Evolutionary conservation across 2,888 invertebrate genomes (phyloP).

Genomic region (Fragum fragum): DNA sequence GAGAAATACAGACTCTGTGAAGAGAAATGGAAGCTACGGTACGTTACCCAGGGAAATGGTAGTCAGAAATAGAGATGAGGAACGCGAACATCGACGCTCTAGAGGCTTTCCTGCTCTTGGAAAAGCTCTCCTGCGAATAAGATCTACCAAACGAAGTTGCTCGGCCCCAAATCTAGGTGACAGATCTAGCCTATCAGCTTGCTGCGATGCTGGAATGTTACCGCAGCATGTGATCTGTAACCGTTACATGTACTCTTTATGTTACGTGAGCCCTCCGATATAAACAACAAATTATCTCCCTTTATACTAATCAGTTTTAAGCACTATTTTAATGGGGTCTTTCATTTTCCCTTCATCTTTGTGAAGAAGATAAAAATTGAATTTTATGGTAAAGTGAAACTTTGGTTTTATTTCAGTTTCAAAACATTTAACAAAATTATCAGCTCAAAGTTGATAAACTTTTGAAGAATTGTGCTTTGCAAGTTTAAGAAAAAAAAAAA

Average conservation of each 20-base stretch:
- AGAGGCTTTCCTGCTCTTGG: constrained; percentile 89
- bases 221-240: constrained; percentile 55
- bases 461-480: too few relatives aligned
- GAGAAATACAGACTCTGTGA: constrained; percentile 56
- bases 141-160: constrained; percentile 91
- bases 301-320: background rate
- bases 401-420: too few relatives aligned
- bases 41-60: constrained; percentile 82
- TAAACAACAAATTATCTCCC: background rate
- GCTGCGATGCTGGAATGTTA: constrained; percentile 14
- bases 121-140: constrained; percentile 88
- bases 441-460: too few relatives aligned
- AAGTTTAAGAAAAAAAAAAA: too few relatives aligned
- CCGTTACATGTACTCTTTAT: constrained; percentile 26
- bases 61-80: constrained; percentile 68
- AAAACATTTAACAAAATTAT: too few relatives aligned
- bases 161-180: constrained; percentile 97
- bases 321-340: background rate
- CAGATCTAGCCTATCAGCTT: constrained; percentile 54
- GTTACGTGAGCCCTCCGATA: constrained; percentile 17
- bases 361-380: too few relatives aligned
- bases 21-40: constrained; percentile 78
- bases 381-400: too few relatives aligned
- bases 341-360: too few relatives aligned
- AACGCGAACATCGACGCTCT: constrained; percentile 71